Conservation (phyloP, 2,888 invertebrate species). For the Ormyrus thymus region DNA sequence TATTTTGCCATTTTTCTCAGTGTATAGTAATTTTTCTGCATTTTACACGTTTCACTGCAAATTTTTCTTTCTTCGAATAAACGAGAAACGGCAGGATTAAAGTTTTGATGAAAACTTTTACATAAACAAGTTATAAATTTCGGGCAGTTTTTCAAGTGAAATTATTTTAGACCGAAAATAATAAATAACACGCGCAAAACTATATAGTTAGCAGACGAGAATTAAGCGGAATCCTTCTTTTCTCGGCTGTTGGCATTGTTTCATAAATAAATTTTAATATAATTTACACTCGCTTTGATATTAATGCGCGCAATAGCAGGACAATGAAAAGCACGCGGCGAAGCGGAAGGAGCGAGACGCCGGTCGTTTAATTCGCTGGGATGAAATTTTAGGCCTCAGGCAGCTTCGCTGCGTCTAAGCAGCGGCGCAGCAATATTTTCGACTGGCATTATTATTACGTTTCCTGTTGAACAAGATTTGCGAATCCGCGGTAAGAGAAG, state of each 20-base stretch:
- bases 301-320: not conserved
- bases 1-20: too few relatives aligned
- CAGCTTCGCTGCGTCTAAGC: not conserved
- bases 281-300: not conserved
- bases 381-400: too few relatives aligned
- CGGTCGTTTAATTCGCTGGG: too few relatives aligned
- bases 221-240: slow-evolving; percentile 25
- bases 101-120: not conserved
- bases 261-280: slow-evolving; percentile 12
- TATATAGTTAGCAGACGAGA: slow-evolving; percentile 13
- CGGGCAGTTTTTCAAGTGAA: not conserved
- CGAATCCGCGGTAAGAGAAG: not conserved
- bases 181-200: slow-evolving; percentile 10
- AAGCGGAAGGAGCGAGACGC: too few relatives aligned
- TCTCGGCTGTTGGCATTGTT: slow-evolving; percentile 36
- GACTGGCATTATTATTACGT: slow-evolving; percentile 10
- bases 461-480: slow-evolving; percentile 6
- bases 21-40: too few relatives aligned
- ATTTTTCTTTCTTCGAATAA: too few relatives aligned
- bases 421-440: slow-evolving; percentile 5
- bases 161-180: not conserved
- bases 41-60: too few relatives aligned
- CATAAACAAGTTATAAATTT: slow-evolving; percentile 3
- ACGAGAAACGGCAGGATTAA: too few relatives aligned
- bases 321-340: slow-evolving; percentile 6